These are phyloP conservation scores for Anthopleura sola DNA, from an alignment of 64 coral and sea anemone species.

Conservation along the genomic window DNA sequence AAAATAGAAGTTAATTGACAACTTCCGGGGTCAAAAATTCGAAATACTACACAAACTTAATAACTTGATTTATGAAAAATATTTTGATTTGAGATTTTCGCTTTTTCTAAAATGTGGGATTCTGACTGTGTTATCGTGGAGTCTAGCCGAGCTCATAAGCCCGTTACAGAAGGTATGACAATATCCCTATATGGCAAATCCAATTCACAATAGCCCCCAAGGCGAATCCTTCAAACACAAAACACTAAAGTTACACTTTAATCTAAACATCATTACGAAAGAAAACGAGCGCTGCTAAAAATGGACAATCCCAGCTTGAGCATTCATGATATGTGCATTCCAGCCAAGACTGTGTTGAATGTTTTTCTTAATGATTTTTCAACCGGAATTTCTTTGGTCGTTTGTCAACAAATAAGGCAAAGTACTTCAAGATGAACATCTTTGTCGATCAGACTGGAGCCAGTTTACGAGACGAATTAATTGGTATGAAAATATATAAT, in stretches of 20 bases:
- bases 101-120: too few relatives aligned
- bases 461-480: neutral
- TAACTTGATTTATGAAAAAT: too few relatives aligned
- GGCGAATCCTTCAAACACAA: neutral
- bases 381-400: neutral
- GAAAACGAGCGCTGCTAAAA: neutral
- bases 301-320: neutral
- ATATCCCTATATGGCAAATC: neutral
- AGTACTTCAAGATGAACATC: neutral
- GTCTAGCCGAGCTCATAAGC: too few relatives aligned
- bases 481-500: too few relatives aligned
- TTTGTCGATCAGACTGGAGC: neutral
- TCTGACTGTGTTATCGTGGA: too few relatives aligned
- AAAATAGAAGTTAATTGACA: neutral
- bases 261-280: neutral
- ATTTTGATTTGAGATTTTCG: too few relatives aligned
- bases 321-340: neutral
- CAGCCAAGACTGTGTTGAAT: neutral
- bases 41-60: too few relatives aligned
- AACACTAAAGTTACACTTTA: neutral
- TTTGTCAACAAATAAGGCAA: neutral
- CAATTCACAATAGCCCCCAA: neutral
- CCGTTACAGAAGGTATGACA: too few relatives aligned
- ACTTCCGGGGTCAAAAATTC: neutral
- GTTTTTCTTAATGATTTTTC: neutral